phyloP scores from a whole-genome alignment of 2,113 vertebrate genomes.

The Laticauda laticaudata region DNA sequence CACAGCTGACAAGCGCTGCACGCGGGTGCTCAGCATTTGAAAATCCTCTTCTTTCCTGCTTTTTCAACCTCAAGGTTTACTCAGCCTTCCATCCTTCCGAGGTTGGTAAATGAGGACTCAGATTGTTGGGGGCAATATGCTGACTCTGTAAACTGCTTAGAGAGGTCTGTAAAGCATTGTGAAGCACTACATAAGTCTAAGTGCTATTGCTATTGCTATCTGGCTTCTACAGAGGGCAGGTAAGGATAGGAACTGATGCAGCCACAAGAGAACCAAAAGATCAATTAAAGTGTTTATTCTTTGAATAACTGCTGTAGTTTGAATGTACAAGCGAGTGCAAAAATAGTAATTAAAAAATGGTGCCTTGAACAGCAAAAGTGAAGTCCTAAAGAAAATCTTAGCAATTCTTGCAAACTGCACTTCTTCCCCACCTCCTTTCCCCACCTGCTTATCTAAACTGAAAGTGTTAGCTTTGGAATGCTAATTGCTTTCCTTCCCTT shows the following conservation, averaged over 20 bases:
- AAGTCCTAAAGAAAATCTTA: background rate
- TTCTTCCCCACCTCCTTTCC: background rate
- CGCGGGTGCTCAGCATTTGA: too few species aligned
- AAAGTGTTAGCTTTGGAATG: background rate
- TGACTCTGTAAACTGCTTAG: background rate
- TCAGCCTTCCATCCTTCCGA: background rate
- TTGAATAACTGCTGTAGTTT: background rate
- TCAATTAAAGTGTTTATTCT: background rate
- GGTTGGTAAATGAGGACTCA: background rate
- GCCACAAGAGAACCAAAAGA: background rate
- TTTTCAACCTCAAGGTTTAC: too few species aligned
- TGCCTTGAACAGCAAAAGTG: background rate
- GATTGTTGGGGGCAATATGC: background rate
- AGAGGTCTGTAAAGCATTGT: background rate
- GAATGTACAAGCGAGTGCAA: background rate
- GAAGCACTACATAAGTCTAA: background rate
- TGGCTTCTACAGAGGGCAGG: background rate
- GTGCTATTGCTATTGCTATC: background rate
- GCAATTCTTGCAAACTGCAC: background rate
- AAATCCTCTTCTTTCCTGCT: too few species aligned
- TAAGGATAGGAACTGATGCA: background rate
- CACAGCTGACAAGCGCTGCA: too few species aligned
- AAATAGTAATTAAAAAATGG: background rate
- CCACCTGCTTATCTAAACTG: background rate
- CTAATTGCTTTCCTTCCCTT: background rate